Conservation (phyloP, 2,113 vertebrate species). For the Xyrauchen texanus region DNA sequence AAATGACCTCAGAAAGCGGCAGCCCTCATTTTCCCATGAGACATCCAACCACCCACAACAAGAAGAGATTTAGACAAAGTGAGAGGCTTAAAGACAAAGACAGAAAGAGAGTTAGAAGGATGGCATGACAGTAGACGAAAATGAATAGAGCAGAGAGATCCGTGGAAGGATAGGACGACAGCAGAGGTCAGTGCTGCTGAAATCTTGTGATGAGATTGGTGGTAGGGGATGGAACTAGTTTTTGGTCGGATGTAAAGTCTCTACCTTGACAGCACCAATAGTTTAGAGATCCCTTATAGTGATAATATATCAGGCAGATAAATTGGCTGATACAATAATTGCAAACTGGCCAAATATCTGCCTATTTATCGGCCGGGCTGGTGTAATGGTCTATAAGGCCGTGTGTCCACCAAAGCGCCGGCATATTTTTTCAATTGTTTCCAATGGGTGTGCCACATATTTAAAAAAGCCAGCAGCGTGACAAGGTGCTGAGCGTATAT, state of each 20-base stretch:
- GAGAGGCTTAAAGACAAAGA: neutral
- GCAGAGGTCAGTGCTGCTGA: slow-evolving; percentile 29
- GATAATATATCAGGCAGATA: too few species aligned
- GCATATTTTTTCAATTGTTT: too few species aligned
- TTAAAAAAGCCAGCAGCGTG: too few species aligned
- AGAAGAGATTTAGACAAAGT: neutral
- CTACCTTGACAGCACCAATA: neutral
- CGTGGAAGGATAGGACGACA: neutral
- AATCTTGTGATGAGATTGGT: neutral
- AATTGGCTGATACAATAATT: too few species aligned
- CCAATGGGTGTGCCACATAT: too few species aligned
- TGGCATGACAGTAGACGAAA: neutral
- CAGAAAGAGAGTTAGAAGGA: neutral
- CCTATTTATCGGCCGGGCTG: too few species aligned
- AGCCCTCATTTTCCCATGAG: slow-evolving; percentile 1
- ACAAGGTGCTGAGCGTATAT: too few species aligned
- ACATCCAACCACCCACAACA: neutral
- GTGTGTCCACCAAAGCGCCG: too few species aligned
- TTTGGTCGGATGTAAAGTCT: neutral
- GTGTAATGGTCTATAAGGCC: too few species aligned
- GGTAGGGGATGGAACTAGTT: neutral
- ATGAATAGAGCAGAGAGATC: too few species aligned
- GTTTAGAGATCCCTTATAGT: too few species aligned
- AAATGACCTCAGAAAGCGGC: slow-evolving; percentile 25
- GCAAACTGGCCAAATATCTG: too few species aligned